These are phyloP conservation scores for Dasysyrphus albostriatus DNA, from an alignment of 2,888 invertebrate species.

Conservation along the genomic window DNA sequence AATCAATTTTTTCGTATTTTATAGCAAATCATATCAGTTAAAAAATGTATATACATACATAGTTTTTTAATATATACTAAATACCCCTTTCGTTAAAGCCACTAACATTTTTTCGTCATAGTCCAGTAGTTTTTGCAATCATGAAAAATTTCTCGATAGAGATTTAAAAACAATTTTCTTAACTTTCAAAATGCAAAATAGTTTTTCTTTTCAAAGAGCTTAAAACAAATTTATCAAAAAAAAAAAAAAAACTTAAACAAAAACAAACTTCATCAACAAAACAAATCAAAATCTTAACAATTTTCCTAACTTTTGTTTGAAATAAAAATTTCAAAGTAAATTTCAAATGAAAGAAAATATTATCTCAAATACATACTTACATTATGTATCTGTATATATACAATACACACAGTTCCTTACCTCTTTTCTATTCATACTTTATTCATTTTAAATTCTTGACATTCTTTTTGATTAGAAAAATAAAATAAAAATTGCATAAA, in stretches of 20 bases:
- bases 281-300: not conserved
- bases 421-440: not conserved
- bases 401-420: not conserved
- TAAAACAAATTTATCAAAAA: not conserved
- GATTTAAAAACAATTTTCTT: not conserved
- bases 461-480: slow-evolving; percentile 20
- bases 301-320: slow-evolving; percentile 28
- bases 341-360: slow-evolving; percentile 19
- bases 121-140: too few species aligned
- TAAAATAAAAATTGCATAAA: not conserved
- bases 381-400: too few species aligned
- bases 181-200: not conserved
- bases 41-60: too few species aligned
- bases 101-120: too few species aligned
- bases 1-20: too few species aligned
- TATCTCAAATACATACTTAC: not conserved
- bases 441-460: slow-evolving; percentile 17
- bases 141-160: too few species aligned
- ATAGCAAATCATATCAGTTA: too few species aligned
- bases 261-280: not conserved
- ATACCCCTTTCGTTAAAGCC: too few species aligned
- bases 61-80: too few species aligned
- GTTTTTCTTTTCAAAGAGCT: not conserved
- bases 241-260: not conserved
- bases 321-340: slow-evolving; percentile 21